Base-by-base conservation (phyloP, 2,797 vertebrate species). In the Sebastes hubbsi region DNA sequence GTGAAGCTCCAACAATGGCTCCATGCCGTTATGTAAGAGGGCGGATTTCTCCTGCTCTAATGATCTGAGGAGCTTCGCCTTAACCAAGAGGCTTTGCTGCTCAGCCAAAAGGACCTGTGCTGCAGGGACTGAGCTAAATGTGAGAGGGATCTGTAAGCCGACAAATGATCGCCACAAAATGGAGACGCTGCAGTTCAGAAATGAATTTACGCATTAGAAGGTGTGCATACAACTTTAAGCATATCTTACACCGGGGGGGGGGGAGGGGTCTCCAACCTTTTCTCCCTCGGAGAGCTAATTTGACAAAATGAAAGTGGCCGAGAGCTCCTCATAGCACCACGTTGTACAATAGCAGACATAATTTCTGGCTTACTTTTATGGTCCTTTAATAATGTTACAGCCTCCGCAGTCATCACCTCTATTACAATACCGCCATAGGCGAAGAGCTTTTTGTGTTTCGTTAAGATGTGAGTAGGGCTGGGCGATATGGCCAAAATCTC, bases 61-160 rank as follows among this genome's bases (percentile, higher is more conserved):
- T 80, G 86, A 83, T 83, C 89, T 70, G 83, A 86, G 82, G 80
- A 88, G 83, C 75, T 78, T 79, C 73, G 20, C 77, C 88, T 89
- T 60, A 80, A 84, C 74, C 70, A 36, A 54, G 67, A 78, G 63
- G 81, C 84, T 88, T 76, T 80, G 81, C 76, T 77, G 16, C 70
- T 84, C 80, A 75, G 71, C 75, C 76, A 70, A 56, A 68, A 77
- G 34, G 72, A 86, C 78, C 80, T 42, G 68, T 14, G 65, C 84
- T 77, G 67, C 65, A 27, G 42, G 55, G 73, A 79, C 74, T 60
- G 25, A 55, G 65, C 77, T 81, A 80, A 80, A 84, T 89, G 80
- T 72, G 86, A 85, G 81, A 72, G 61, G 55, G 82, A 81, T 79
- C 83, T 74, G 62, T 72, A 72, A 73, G 75, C 81, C 5, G 24